phyloP scores from a whole-genome alignment of 2,113 vertebrate species.

The Fregata magnificens region DNA sequence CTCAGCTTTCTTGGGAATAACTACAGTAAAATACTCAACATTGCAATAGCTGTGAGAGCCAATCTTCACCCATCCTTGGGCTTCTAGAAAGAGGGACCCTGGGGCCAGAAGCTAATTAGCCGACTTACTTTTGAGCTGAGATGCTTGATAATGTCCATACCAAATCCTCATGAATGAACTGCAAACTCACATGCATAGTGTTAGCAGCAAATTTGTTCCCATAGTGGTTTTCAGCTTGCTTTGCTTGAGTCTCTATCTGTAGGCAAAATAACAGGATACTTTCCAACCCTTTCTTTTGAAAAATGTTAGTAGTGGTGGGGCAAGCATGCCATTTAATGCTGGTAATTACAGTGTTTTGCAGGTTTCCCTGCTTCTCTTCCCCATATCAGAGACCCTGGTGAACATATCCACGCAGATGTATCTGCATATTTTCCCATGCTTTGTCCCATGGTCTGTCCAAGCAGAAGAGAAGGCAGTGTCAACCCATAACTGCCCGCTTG shows the following conservation, averaged over 20 bases:
- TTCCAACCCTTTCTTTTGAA: neutral
- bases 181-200: neutral
- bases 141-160: neutral
- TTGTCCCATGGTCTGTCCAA: neutral
- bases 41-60: neutral
- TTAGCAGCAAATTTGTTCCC: neutral
- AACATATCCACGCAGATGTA: rapidly evolving
- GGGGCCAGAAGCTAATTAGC: slow-evolving; percentile 1
- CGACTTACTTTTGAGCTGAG: neutral
- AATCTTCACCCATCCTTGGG: neutral
- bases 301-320: neutral
- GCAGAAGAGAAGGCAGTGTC: neutral
- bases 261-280: neutral
- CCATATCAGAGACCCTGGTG: neutral
- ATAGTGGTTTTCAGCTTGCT: neutral
- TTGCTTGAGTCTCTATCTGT: neutral
- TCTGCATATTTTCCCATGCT: neutral
- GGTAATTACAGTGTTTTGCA: neutral
- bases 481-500: rapidly evolving
- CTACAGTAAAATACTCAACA: neutral
- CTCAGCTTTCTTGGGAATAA: neutral
- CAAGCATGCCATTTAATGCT: neutral
- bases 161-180: neutral
- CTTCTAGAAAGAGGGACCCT: neutral
- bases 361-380: neutral